Evolutionary conservation across 1,140 invertebrate genomes (phyloP), one percentile per base, ranked within the genome.

Genomic region (Heliothis subflexa): DNA sequence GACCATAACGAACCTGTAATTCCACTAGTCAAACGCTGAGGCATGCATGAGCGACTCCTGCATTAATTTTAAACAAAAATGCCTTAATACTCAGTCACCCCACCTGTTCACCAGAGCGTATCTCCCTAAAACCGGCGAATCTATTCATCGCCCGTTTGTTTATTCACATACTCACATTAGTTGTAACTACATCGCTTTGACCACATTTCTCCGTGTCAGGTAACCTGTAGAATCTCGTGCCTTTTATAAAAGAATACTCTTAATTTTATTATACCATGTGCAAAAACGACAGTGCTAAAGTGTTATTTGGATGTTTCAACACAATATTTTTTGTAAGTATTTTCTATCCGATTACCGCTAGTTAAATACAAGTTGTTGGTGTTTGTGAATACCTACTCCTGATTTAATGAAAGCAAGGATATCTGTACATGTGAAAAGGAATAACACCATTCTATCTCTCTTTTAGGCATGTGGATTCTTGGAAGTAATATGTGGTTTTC

Each of bases 401-500:
- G 7, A 0, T 33, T 33, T 33, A 5, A 7, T 33, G 33, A 33
- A 33, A 33, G 33, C 33, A 7, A 33, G 33, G 33, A 33, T 33
- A 33, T 33, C 33, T 33, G 33, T 28, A 59, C 18, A 3, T 57
- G 21, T 25, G 57, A 25, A 62, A 9, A 3, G 21, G 55, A 18
- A 55, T 55, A 71, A 50, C 21, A 14, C 18, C 7, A 55, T 61
- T 2, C 25, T 21, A 45, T 21, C 28, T 52, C 49, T 81, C 66
- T 64, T 78, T 49, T 40, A 97, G 97, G 94, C 96, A 47, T 97
- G 96, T 82, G 97, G 97, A 64, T 96, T 97, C 73, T 85, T 95
- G 1, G 92, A 97, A 80, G 95, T 97, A 81, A 95, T 96, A 64
- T 95, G 96, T 40, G 97, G 97, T 11, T 96, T 96, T 78, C 92